Base-by-base conservation (phyloP, 2,888 invertebrate species). In the Neuroscelio doddi region DNA sequence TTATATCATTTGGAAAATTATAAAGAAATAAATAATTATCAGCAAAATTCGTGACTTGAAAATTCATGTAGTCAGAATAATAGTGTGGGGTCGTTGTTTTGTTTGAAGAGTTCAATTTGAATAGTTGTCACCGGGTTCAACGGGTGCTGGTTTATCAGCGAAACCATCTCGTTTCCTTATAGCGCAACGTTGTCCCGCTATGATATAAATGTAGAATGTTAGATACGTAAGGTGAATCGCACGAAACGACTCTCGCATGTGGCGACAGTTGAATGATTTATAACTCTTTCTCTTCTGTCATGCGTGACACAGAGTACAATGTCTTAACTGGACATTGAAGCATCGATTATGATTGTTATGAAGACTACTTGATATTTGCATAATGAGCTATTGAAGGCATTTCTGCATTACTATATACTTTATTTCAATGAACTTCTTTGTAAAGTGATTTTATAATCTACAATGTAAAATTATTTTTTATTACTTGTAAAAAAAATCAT, bases 121-220 rank as follows among this genome's bases (percentile, higher is more conserved):
- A 38, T 49, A 47, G 52, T 61, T 57, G 53, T 39, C 50, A 47
- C 32, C 46, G 39, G 36, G 30, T 55, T 27, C 45, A 56, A 46
- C 59, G 58, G 56, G 51, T 55, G 62, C 42, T 34, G 34, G 47
- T 34, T 47, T 67, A 67, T 67, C 67, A 36, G 39, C 42, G 9
- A 36, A 52, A 55, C 49, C 46, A 67, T 61, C 67, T 67, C 51
- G 56, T 67, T 67, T 64, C 64, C 59, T 67, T 59, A 50, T 63
- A 56, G 67, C 56, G 52, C 41, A 52, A 45, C 56, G 52, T 45
- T 59, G 59, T 67, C 57, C 61, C 67, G 63, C 67, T 67, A 63
- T 57, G 59, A 63, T 58, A 52, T 46, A 30, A 55, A 67, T n/a
- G n/a, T n/a, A 62, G 55, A 56, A 52, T 29, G 21, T 34, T 45